Conservation (phyloP, 2,888 invertebrate genomes). For the Mesochorus sp. region DNA sequence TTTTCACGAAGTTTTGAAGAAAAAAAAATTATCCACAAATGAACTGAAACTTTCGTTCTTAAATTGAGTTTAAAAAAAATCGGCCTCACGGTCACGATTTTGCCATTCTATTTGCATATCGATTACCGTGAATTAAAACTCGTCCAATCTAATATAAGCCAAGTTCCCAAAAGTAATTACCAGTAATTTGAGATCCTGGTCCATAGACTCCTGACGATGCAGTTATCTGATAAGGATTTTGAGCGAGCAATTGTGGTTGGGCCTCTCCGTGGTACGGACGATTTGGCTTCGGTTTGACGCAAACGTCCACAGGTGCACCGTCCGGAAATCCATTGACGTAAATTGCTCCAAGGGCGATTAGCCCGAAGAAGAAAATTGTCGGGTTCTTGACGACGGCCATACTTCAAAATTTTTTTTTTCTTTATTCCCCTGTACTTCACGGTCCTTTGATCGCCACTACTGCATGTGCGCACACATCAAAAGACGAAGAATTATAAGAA, state of each 20-base stretch:
- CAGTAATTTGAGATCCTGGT: slow-evolving; percentile 88
- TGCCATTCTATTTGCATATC: too few relatives aligned
- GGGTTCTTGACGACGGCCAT: slow-evolving; percentile 53
- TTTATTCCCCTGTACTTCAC: slow-evolving; percentile 5
- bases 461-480: slow-evolving; percentile 3
- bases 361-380: slow-evolving; percentile 61
- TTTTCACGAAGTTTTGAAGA: too few relatives aligned
- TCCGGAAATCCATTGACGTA: slow-evolving; percentile 86
- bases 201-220: slow-evolving; percentile 87
- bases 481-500: slow-evolving; percentile 12
- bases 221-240: slow-evolving; percentile 87
- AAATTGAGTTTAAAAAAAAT: too few relatives aligned
- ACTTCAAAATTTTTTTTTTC: slow-evolving; percentile 32
- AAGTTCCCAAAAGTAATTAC: too few relatives aligned
- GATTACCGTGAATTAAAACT: too few relatives aligned
- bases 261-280: slow-evolving; percentile 91
- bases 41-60: too few relatives aligned
- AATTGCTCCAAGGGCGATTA: slow-evolving; percentile 62
- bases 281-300: slow-evolving; percentile 89
- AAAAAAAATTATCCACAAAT: too few relatives aligned
- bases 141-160: too few relatives aligned
- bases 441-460: slow-evolving; percentile 33
- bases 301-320: slow-evolving; percentile 91
- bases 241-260: slow-evolving; percentile 85
- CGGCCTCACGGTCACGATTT: too few relatives aligned